phyloP scores from a whole-genome alignment of 1,140 invertebrate species.

The Microplitis mediator region DNA sequence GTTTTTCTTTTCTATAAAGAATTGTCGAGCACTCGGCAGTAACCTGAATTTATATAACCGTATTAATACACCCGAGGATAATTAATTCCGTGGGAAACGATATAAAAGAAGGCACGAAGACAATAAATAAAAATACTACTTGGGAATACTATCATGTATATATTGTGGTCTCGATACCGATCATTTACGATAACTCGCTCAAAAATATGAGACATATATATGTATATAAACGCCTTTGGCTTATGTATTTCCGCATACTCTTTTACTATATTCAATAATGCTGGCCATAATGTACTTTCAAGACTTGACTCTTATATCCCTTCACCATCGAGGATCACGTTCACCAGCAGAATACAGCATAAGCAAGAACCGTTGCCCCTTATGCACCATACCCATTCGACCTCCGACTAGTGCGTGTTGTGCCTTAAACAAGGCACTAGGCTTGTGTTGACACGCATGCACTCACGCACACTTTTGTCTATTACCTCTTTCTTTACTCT shows the following conservation, averaged over 20 bases:
- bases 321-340: neutral
- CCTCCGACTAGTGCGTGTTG: constrained; percentile 10
- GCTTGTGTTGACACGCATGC: constrained; percentile 23
- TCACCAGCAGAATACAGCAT: neutral
- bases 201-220: neutral
- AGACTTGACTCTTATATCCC: constrained; percentile 4
- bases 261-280: constrained; percentile 9
- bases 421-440: constrained; percentile 4
- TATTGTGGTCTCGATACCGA: neutral
- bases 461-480: constrained; percentile 14
- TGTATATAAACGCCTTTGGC: neutral
- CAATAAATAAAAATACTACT: neutral
- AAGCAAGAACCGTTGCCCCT: constrained; percentile 22
- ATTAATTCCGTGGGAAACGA: neutral
- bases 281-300: constrained; percentile 17
- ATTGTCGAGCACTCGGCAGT: neutral
- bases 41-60: neutral
- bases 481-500: constrained; percentile 23
- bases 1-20: neutral
- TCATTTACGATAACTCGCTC: constrained; percentile 8
- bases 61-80: neutral
- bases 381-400: constrained; percentile 12
- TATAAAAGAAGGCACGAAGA: neutral
- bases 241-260: constrained; percentile 14
- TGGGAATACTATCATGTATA: neutral